phyloP scores from a whole-genome alignment of 2,888 invertebrate species.

The Aelia acuminata region DNA sequence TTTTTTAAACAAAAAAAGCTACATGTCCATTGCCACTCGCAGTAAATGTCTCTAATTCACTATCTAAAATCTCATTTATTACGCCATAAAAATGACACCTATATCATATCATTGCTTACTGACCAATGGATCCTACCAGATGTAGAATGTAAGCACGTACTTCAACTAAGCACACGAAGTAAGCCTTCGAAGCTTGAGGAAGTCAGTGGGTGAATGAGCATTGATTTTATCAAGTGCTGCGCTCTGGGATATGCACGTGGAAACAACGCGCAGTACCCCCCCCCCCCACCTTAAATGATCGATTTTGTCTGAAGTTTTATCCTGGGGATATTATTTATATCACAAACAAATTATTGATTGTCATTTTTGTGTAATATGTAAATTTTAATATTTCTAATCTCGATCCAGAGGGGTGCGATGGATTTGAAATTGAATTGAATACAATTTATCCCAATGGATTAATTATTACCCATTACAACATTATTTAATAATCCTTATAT shows the following conservation, averaged over 20 bases:
- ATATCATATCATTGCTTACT: constrained; percentile 15
- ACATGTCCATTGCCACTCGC: not conserved
- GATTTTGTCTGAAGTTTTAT: not conserved
- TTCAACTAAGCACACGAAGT: not conserved
- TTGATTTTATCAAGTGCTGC: not conserved
- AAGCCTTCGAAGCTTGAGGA: not conserved
- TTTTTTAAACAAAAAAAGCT: not conserved
- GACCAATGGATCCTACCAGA: not conserved
- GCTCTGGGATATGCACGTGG: not conserved
- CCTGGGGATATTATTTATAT: too few species aligned
- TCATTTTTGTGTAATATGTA: too few species aligned
- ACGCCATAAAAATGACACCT: not conserved
- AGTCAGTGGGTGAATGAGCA: not conserved
- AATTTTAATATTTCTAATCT: too few species aligned
- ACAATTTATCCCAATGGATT: too few species aligned
- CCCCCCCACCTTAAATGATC: not conserved
- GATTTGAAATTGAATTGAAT: too few species aligned
- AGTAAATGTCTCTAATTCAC: not conserved
- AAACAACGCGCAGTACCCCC: not conserved
- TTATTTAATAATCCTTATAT: too few species aligned
- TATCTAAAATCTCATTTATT: not conserved
- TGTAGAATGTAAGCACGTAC: not conserved
- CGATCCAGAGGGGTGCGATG: too few species aligned
- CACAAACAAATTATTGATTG: too few species aligned
- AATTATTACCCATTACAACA: too few species aligned